Base-by-base conservation (phyloP, 2,888 invertebrate species). In the Silvanus unidentatus region DNA sequence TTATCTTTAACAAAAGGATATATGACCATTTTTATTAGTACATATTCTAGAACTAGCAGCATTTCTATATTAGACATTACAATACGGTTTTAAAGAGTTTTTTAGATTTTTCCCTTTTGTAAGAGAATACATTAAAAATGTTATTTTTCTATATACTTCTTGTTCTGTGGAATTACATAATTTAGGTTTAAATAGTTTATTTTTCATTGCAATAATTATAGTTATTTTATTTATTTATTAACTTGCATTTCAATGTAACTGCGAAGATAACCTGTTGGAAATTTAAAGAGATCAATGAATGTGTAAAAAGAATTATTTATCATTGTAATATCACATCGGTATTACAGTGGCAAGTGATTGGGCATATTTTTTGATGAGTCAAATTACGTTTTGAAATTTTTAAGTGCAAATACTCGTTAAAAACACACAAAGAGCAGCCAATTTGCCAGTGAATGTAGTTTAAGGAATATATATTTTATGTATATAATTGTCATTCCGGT, bases 21-120 rank as follows among this genome's bases (percentile, higher is more conserved):
- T 32, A 11, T 11, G 11, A 32, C 12, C 12, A 11, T 8, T 5
- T 32, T 32, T 5, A 32, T 28, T 49, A 50, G 47, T 27, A 41
- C 44, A 32, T 11, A 32, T 8, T 36, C 52, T 60, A 60, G 57
- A 54, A 57, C 55, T 64, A 63, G 62, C 64, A 63, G 63, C 63
- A 63, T 65, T 60, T 62, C 56, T 62, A 62, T 56, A 60, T 54
- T 59, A 63, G 62, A 60, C 48, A 62, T 53, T 32, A 32, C n/a
- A 32, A 32, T 11, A 32, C 3, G 22, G 8, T 22, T 22, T 22
- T 22, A 8, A 22, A 8, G 8, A 22, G 22, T 22, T 22, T 22
- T 5, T 22, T 22, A 5, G 8, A 22, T 22, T 22, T 22, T 5
- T 5, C 8, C 8, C 3, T 5, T 5, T 22, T 15, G 14, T 37